Evolutionary conservation across 2,797 vertebrate genomes (phyloP).

Genomic region (Ctenosaura bakeri): DNA sequence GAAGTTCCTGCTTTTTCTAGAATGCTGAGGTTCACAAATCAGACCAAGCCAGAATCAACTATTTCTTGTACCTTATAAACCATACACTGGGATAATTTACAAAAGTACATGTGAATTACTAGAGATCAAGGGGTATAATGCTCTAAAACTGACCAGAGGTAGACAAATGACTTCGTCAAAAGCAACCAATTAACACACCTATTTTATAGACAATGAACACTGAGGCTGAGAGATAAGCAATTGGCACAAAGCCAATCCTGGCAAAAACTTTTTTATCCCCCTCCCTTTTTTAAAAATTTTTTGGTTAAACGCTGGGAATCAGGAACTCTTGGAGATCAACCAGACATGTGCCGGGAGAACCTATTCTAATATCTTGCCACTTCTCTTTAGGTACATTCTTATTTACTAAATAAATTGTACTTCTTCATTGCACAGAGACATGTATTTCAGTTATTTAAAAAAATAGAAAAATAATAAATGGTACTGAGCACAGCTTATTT

Average conservation of each 20-base stretch:
- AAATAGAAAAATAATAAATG: constrained; percentile 17
- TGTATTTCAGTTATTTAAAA: constrained; percentile 18
- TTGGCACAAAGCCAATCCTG: background rate
- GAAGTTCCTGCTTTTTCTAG: background rate
- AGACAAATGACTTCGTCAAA: no score
- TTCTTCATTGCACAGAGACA: constrained; percentile 57
- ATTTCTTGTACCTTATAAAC: background rate
- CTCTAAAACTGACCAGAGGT: no score
- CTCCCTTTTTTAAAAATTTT: background rate
- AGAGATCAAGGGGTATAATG: no score
- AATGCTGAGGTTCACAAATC: no score
- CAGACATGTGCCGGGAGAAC: background rate
- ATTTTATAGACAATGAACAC: no score
- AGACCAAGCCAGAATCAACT: background rate
- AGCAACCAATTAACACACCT: no score
- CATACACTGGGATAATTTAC: no score
- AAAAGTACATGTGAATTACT: no score
- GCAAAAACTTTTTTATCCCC: background rate
- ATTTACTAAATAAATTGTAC: constrained; percentile 58
- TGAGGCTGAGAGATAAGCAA: no score
- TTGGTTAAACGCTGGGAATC: background rate
- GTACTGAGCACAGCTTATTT: constrained; percentile 23
- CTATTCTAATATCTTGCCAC: background rate
- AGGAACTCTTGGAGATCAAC: background rate
- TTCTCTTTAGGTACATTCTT: background rate